Evolutionary conservation across 2,797 vertebrate genomes (phyloP), one percentile per base, ranked within the genome.

Genomic region (Xyrichtys novacula): DNA sequence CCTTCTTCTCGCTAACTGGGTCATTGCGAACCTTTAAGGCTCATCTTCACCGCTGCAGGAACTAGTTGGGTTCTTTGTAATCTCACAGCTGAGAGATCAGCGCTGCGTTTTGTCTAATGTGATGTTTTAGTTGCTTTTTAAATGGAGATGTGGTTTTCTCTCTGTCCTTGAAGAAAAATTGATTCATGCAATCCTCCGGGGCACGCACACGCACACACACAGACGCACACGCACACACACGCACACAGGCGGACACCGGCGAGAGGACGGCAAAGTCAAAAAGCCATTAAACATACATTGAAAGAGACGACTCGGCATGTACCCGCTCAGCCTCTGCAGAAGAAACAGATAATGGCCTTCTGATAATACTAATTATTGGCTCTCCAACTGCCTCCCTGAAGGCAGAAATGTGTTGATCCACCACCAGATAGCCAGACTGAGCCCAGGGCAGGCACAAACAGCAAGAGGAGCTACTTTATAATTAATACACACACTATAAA

Each of bases 401-500:
- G 88, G 80, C 68, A 84, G 74, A 78, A 75, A 89, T 81, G 81
- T 86, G 85, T 86, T 85, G 87, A 85, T 84, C 68, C 67, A 50
- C 74, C 44, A 71, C 47, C 61, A 80, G 83, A 80, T 76, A 73
- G 75, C 50, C 70, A 77, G 71, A 69, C 67, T 61, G 52, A 62
- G 83, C 85, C 61, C 57, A 69, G 52, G 78, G 85, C 70, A n/a
- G 71, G 71, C 71, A 78, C 68, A 81, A 81, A 76, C 72, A 73
- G 72, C 74, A 78, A 74, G 65, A 58, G 71, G 76, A 79, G 74
- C 78, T 83, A 59, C 66, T 85, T 87, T 81, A 91, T 90, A 91
- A 90, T 89, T 91, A 91, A 91, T 89, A 87, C 50, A 73, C 70
- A 81, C 80, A 63, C 40, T 74, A 85, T 92, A 71, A 92, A 91